A percentile compares a stretch with the other conserved stretches of the same genome.
Conservation (phyloP, 92 coral and sea anemone genomes). For the Parazoanthus darwini region DNA sequence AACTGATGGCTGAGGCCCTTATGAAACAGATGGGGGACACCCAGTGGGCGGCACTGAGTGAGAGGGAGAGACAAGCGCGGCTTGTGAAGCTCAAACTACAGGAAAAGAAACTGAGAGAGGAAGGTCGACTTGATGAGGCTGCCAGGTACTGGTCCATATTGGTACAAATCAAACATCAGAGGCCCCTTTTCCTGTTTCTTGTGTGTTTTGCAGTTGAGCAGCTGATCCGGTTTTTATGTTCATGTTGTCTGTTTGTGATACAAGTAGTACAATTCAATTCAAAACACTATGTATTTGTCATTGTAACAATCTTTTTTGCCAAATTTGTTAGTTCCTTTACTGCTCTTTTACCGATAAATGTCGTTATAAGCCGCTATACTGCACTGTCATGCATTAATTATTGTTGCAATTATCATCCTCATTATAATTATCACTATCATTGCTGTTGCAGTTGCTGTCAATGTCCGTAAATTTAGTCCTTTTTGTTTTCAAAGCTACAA, state of each 20-base stretch:
- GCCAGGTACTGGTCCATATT: slow-evolving; percentile 63
- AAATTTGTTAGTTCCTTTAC: background rate
- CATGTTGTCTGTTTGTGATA: no score
- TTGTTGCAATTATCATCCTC: background rate
- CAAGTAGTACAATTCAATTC: no score
- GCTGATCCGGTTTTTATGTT: no score
- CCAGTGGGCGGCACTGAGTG: slow-evolving; percentile 90
- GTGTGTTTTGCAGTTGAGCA: no score
- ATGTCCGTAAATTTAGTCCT: background rate
- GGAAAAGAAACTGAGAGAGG: slow-evolving; percentile 85
- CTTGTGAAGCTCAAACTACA: slow-evolving; percentile 88
- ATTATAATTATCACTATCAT: background rate
- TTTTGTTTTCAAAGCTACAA: no score
- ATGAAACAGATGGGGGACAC: slow-evolving; percentile 97
- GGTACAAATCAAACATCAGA: background rate
- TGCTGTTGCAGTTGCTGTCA: background rate
- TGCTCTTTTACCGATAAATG: no score
- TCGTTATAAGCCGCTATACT: no score
- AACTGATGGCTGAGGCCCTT: slow-evolving; percentile 84
- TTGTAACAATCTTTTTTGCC: background rate
- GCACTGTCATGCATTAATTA: background rate
- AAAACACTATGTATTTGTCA: no score
- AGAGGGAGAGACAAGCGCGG: slow-evolving; percentile 85
- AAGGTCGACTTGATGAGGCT: slow-evolving; percentile 95
- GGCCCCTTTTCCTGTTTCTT: background rate